Evolutionary conservation across 2,113 vertebrate genomes (phyloP), one percentile per base, ranked within the genome.

Genomic region (Aptenodytes patagonicus): DNA sequence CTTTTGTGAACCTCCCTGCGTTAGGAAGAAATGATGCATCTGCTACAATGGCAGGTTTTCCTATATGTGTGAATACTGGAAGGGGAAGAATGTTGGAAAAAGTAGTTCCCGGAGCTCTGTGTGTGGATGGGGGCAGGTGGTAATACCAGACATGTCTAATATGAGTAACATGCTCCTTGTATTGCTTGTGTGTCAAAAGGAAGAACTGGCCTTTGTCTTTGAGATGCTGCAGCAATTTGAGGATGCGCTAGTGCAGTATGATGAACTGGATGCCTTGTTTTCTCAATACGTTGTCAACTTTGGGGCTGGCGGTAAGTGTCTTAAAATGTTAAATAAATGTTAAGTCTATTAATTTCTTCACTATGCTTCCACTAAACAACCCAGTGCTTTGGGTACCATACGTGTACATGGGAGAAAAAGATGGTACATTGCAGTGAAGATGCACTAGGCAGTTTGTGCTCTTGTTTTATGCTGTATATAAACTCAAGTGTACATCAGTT

Each of bases 141-240:
- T 70, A 44, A 47, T 36, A 60, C 9, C 51, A 70, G 83, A 26
- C 16, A 9, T 51, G 9, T 66, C 8, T 65, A 49, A 8, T 49
- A 14, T 14, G 38, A 68, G 0, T 97, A 92, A 96, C 29, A 7
- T 46, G 68, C 38, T 85, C 18, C 14, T 87, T 90, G 19, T 58
- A 7, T 70, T 95, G 51, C 42, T 51, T 91, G 8, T 83, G 69
- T 97, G 64, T 85, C 93, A 68, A 93, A 97, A 99, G 99, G 99
- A 99, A 96, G 99, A 99, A 73, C 97, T 99, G 87, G 99, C 99
- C 79, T 99, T 99, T 61, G 99, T 99, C 46, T 99, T 99, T 93
- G 99, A 99, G 98, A 99, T 99, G 99, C 98, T 99, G 94, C 99
- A 99, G 98, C 99, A 99, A 97, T 99, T 99, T 95, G 99, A 99